Base-by-base conservation (phyloP, 2,797 vertebrate genomes). In the Myripristis jacobus region DNA sequence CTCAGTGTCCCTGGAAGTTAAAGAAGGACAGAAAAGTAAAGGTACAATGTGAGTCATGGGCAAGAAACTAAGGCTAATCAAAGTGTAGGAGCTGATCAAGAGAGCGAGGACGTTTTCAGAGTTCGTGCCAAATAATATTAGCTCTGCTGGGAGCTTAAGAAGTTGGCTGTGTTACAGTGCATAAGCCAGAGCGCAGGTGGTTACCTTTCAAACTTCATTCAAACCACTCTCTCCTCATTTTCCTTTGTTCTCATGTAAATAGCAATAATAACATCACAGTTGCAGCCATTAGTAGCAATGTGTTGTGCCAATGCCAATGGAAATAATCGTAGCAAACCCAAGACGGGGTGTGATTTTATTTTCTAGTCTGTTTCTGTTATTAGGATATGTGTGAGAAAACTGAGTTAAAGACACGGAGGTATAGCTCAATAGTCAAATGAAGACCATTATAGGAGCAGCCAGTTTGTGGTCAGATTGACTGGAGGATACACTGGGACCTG, bases 211-310 rank as follows among this genome's bases (percentile, higher is more conserved):
- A 7, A 47, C 55, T 58, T 77, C 47, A 36, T 74, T 75, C 58
- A 76, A 86, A 80, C 15, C 57, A 44, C 34, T 19, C 31, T 72
- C 16, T 80, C 34, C 55, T 73, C 5, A 31, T 60, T 58, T 67
- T 47, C 41, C 36, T 77, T 66, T 59, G 64, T 75, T 66, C 46
- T 84, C 47, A 41, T 91, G 89, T 89, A 88, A 84, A 85, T 86
- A 89, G 72, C 73, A 88, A 87, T 88, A 67, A 82, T 64, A 58
- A 43, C 68, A 76, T 76, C 73, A 66, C 61, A 57, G 64, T 69
- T 77, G 50, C 79, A 79, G 66, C 73, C 53, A 47, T 56, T 44
- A 9, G 76, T 77, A 70, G 75, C 82, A 44, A 10, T 22, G 66
- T 71, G 53, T 69, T 58, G 66, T 72, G 68, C 53, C 62, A 29